Conservation (phyloP, 2,113 vertebrate genomes). For the Centrocercus urophasianus region DNA sequence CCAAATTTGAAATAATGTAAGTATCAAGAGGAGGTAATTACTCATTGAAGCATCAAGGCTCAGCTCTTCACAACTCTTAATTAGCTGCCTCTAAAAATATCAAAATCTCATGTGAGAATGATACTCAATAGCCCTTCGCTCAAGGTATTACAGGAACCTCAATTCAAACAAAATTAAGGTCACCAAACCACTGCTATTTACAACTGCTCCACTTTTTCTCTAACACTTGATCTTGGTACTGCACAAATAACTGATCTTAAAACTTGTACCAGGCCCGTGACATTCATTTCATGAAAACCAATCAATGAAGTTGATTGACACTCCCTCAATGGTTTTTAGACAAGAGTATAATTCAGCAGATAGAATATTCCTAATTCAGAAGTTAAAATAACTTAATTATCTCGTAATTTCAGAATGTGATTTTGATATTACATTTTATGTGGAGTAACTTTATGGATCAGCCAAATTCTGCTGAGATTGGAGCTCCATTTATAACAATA, state of each 20-base stretch:
- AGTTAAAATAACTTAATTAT: neutral
- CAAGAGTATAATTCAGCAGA: neutral
- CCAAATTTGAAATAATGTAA: neutral
- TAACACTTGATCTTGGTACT: neutral
- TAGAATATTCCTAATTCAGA: neutral
- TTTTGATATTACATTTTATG: neutral
- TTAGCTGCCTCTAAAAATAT: conserved; percentile 31
- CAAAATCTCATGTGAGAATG: neutral
- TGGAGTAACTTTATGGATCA: neutral
- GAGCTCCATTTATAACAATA: neutral
- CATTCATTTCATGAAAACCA: neutral
- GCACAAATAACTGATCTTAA: neutral
- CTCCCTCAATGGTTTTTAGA: neutral
- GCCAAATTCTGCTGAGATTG: neutral
- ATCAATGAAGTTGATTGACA: neutral
- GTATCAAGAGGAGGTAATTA: conserved; percentile 8
- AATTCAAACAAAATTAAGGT: neutral
- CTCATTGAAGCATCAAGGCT: neutral
- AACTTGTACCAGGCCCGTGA: neutral
- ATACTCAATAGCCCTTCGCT: neutral
- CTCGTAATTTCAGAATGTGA: neutral
- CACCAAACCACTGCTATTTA: neutral
- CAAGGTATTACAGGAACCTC: neutral
- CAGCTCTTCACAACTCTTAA: conserved; percentile 10
- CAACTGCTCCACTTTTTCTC: neutral